Base-by-base conservation (phyloP, 2,113 vertebrate genomes). In the Syrmaticus mikado region DNA sequence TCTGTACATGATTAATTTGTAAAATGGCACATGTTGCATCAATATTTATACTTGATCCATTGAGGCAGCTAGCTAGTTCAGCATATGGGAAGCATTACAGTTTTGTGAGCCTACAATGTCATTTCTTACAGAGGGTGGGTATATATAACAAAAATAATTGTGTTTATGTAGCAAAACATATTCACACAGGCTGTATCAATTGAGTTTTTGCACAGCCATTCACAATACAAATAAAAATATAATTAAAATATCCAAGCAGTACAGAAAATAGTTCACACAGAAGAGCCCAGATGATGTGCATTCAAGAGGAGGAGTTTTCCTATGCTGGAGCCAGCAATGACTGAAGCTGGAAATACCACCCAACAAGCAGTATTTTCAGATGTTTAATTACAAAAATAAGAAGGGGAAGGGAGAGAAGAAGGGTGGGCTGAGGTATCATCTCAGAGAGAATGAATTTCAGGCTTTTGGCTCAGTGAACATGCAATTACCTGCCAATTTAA, bases 71-170 rank as follows among this genome's bases (percentile, higher is more conserved):
- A 77, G 85, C 92, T 92, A 84, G 40, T 34, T 74, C 77, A 74
- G 91, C 96, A 96, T 95, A 82, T 94, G 95, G 95, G 96, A 97
- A 94, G 64, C 92, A 95, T 97, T 97, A 96, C 53, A 82, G 52
- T 90, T 88, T 83, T 92, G 72, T 90, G 92, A 94, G 90, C 64
- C 80, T 85, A 72, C 89, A 89, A 25, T 94, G 87, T 95, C 85
- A 71, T 94, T 96, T 95, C 83, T 96, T 92, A 80, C 85, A 30
- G 28, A 72, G 92, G 77, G 87, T 89, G 85, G 91, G 73, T 90
- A 76, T 90, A 78, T 85, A 70, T 87, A 95, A 82, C 89, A 87
- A 93, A 85, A 94, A 92, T 90, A 90, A 92, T 93, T 77, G 87
- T 95, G 85, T 94, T 95, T 91, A 92, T 90, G 58, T 85, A 96